Base-by-base conservation (phyloP, 2,797 vertebrate species). In the Coregonus ussuriensis region DNA sequence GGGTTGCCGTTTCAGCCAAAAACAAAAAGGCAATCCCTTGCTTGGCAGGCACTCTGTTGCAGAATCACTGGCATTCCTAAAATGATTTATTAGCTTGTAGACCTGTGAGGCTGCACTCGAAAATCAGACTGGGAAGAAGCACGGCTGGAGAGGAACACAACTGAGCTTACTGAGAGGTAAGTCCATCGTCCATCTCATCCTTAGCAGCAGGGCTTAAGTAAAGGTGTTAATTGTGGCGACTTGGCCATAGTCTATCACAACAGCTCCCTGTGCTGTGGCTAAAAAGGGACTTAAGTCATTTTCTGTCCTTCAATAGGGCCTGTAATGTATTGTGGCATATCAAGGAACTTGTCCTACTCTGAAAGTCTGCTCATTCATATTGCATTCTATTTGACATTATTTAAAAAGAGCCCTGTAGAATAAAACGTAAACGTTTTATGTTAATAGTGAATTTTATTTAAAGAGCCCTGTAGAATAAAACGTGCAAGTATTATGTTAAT, bases 71-170 rank as follows among this genome's bases (percentile, higher is more conserved):
- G 75, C 89, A 92, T 93, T 91, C 89, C 87, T 83, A 71, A 75
- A 81, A 87, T 87, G 87, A 87, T 91, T 89, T 90, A 93, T 93
- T 86, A 89, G 89, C 85, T 85, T 79, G 79, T 84, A 84, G 83
- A 89, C 71, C 83, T 82, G 77, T 81, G 83, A 89, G 88, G 86
- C 82, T 81, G 86, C 86, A 83, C 87, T 88, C 78, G 80, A 84
- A 88, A 85, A 91, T 89, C 87, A 91, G 85, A 87, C 79, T 65
- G 74, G 75, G 87, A 83, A 85, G 86, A 83, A 33, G 70, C 47
- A 53, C 75, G 81, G 83, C 81, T 79, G 74, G 74, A 82, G 78
- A 87, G 76, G 85, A 90, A 86, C 84, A 82, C 47, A 18, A 16
- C 52, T 74, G 79, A 78, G 78, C 82, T 80, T 14, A 25, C 75